Conservation (phyloP, 2,888 invertebrate genomes). For the Pristionchus entomophagus region DNA sequence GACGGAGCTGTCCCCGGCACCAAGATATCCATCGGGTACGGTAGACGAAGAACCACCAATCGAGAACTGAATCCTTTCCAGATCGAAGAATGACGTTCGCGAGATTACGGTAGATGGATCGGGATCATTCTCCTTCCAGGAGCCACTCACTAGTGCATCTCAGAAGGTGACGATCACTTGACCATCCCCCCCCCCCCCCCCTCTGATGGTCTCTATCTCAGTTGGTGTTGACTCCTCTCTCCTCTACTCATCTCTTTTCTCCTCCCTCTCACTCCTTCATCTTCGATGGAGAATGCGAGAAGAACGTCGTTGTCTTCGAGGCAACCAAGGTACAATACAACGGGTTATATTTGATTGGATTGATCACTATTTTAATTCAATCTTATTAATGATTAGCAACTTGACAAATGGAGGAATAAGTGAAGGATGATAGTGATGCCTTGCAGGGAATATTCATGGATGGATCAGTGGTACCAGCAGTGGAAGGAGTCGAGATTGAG, state of each 20-base stretch:
- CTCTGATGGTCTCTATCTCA: neutral
- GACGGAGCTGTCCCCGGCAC: neutral
- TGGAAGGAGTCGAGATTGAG: conserved; percentile 77
- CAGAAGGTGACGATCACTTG: neutral
- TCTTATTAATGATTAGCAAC: neutral
- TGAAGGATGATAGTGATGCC: neutral
- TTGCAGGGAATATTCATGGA: conserved; percentile 82
- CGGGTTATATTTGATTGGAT: neutral
- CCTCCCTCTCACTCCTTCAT: conserved; percentile 58
- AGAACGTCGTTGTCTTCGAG: conserved; percentile 57
- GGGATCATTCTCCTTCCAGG: conserved; percentile 59
- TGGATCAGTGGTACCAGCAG: conserved; percentile 82
- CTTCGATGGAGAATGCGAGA: conserved; percentile 62
- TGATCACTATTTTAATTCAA: no score
- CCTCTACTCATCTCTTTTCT: conserved; percentile 64
- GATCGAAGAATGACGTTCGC: conserved; percentile 54
- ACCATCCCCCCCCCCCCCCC: no score
- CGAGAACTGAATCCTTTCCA: neutral
- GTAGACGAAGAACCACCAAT: neutral
- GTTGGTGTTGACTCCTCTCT: conserved; percentile 54
- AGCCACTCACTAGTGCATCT: conserved; percentile 51
- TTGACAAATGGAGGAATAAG: neutral
- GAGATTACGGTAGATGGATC: conserved; percentile 53
- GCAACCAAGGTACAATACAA: conserved; percentile 50
- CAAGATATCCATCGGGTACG: conserved; percentile 26